Evolutionary conservation across 2,888 invertebrate species (phyloP), one percentile per base, ranked within the genome.

Genomic region (Cerceris rybyensis): DNA sequence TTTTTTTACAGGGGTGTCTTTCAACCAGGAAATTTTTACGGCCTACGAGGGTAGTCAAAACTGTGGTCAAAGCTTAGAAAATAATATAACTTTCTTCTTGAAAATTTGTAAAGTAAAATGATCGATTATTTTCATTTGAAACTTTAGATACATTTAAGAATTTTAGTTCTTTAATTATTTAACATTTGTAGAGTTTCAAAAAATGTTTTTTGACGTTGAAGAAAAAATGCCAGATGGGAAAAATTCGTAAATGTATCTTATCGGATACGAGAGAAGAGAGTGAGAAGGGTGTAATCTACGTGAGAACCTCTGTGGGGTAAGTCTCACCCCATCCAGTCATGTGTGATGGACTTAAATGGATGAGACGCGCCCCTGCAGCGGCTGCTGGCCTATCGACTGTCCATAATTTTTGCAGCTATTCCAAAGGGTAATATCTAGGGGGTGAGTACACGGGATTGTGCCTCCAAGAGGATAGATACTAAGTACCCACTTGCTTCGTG

Each of bases 301-400:
- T 90, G 90, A 91, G 91, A 92, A 91, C 90, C 89, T 90, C 89
- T 90, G 89, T 85, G 87, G 88, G 88, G 87, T 87, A 88, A 88
- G 88, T 89, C 90, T 90, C 91, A 91, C 92, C 91, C 92, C 91
- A 91, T 89, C 90, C 88, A 91, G 90, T 91, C 91, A 91, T 91
- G 92, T 91, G 91, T 91, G 92, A 92, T 92, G 91, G 91, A 91
- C 89, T 91, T 92, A 92, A 92, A 92, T 92, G 92, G 92, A 92
- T 92, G 92, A 92, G 92, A 92, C 91, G 91, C 90, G 89, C 91
- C 91, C 86, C 91, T 90, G 78, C 82, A 83, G 82, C 80, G 78
- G 85, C 87, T 86, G 83, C 85, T 77, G 72, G 87, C 88, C 88
- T 90, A 91, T 90, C 89, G 90, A 85, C 88, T 89, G 88, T 90